Conservation (phyloP, 2,113 vertebrate species). For the Chrysemys picta region DNA sequence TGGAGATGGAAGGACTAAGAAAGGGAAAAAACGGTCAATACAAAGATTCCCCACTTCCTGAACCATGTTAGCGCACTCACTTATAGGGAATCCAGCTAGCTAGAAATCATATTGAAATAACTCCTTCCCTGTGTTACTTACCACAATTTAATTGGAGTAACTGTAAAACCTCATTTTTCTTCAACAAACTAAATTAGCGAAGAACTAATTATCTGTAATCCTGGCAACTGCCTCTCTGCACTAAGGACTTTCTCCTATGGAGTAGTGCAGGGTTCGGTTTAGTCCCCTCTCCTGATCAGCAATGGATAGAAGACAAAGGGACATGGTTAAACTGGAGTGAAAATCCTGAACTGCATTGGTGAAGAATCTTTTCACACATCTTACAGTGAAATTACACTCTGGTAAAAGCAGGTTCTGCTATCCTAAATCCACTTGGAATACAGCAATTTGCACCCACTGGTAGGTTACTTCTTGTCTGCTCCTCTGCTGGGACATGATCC, state of each 20-base stretch:
- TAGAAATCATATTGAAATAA: not conserved
- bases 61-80: not conserved
- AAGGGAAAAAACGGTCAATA: not conserved
- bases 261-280: not conserved
- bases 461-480: not conserved
- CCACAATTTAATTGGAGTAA: not conserved
- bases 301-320: not conserved
- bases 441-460: not conserved
- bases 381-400: not conserved
- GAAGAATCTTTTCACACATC: not conserved
- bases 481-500: not conserved
- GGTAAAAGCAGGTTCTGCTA: not conserved
- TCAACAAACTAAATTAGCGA: not conserved
- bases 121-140: not conserved
- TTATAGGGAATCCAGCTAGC: not conserved
- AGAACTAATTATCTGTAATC: not conserved
- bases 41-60: not conserved
- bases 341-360: not conserved
- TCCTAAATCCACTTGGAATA: not conserved
- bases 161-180: not conserved
- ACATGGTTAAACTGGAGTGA: not conserved
- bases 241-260: not conserved
- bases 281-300: not conserved
- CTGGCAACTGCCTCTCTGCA: not conserved
- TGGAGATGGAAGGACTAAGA: constrained; percentile 96